phyloP scores from a whole-genome alignment of 2,888 invertebrate genomes.

The Oeneis ivallda region DNA sequence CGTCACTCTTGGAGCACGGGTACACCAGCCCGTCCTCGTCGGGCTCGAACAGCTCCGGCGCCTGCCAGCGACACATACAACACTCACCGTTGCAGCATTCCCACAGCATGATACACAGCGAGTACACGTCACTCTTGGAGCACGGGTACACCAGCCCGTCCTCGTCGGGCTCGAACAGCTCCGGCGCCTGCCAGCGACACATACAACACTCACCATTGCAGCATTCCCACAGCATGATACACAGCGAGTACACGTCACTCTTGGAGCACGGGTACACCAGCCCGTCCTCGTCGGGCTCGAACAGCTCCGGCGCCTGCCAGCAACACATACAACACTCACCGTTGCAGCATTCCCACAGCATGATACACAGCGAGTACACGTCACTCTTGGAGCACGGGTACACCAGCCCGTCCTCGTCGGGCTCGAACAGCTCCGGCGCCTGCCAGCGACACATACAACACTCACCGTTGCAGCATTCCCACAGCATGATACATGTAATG shows the following conservation, averaged over 20 bases:
- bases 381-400: too few relatives aligned
- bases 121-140: background rate
- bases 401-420: too few relatives aligned
- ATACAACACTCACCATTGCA: background rate
- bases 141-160: background rate
- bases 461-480: too few relatives aligned
- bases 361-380: too few relatives aligned
- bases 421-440: too few relatives aligned
- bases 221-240: background rate
- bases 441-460: too few relatives aligned
- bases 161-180: background rate
- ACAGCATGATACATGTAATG: too few relatives aligned
- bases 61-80: background rate
- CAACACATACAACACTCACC: too few relatives aligned
- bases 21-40: background rate
- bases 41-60: background rate
- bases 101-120: background rate
- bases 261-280: background rate
- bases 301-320: background rate
- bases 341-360: too few relatives aligned
- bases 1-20: background rate
- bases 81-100: background rate
- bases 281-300: background rate
- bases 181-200: background rate
- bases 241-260: background rate